These are phyloP conservation scores for Spicauda simplicius DNA, from an alignment of 2,888 invertebrate species.

Conservation along the genomic window DNA sequence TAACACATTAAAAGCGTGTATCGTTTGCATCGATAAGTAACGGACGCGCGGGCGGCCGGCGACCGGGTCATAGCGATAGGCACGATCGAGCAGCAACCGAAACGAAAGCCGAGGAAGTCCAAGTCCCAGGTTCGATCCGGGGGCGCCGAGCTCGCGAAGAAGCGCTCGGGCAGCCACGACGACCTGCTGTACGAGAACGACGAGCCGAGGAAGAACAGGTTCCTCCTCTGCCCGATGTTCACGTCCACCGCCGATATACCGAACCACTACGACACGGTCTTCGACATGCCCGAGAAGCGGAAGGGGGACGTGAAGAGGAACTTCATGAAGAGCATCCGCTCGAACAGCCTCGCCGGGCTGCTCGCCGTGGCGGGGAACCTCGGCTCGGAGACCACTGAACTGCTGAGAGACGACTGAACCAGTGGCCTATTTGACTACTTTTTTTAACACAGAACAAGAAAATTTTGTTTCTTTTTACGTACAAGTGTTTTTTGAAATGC, in stretches of 20 bases:
- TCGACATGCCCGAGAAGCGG: slow-evolving; percentile 48
- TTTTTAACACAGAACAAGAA: background rate
- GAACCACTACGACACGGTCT: slow-evolving; percentile 82
- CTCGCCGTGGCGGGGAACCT: slow-evolving; percentile 58
- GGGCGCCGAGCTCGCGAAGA: slow-evolving; percentile 53
- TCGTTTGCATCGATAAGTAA: slow-evolving; percentile 39
- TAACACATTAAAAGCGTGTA: slow-evolving; percentile 26
- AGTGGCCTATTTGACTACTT: background rate
- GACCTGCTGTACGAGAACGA: slow-evolving; percentile 62
- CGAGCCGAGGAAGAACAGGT: slow-evolving; percentile 57
- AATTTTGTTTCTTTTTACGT: background rate
- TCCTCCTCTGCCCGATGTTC: slow-evolving; percentile 86
- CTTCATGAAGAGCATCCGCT: slow-evolving; percentile 66
- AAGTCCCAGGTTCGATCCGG: slow-evolving; percentile 53
- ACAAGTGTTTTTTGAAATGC: too few species aligned
- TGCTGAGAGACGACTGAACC: slow-evolving; percentile 63
- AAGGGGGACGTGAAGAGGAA: slow-evolving; percentile 61
- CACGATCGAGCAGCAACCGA: slow-evolving; percentile 46
- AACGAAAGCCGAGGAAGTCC: slow-evolving; percentile 52
- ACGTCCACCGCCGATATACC: slow-evolving; percentile 69
- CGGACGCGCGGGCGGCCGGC: slow-evolving; percentile 39
- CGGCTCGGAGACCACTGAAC: slow-evolving; percentile 64
- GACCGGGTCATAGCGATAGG: slow-evolving; percentile 40
- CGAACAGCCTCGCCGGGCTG: slow-evolving; percentile 67
- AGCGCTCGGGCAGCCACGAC: slow-evolving; percentile 71